Conservation (phyloP, 2,888 invertebrate species). For the Chesias legatella region DNA sequence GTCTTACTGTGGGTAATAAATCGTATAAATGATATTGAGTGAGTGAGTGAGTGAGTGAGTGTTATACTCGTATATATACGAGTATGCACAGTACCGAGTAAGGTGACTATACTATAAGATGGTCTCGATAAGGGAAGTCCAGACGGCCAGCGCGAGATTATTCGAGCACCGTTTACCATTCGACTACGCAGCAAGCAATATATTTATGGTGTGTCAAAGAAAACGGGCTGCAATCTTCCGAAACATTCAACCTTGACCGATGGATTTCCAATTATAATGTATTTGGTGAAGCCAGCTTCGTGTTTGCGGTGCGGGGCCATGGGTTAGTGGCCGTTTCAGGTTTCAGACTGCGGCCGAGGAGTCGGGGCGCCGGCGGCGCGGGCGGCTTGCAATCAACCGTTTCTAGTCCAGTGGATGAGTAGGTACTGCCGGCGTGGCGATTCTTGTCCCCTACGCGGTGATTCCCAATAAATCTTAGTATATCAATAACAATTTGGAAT, state of each 20-base stretch:
- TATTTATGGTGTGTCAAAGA: conserved; percentile 10
- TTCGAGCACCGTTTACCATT: too few species aligned
- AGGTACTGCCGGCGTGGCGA: conserved; percentile 20
- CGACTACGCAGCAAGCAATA: too few species aligned
- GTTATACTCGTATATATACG: too few species aligned
- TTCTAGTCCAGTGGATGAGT: conserved; percentile 43
- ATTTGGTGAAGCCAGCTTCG: conserved; percentile 26
- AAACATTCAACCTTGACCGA: conserved; percentile 19
- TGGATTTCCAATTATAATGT: conserved; percentile 22
- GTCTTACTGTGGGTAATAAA: too few species aligned
- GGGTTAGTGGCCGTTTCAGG: conserved; percentile 37
- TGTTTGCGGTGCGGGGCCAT: conserved; percentile 34
- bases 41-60: too few species aligned
- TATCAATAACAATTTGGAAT: too few species aligned
- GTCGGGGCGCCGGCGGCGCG: conserved; percentile 54
- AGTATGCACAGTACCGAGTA: too few species aligned
- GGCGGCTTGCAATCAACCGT: conserved; percentile 48
- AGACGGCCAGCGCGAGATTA: too few species aligned
- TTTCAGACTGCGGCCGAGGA: conserved; percentile 66
- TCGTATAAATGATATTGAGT: too few species aligned
- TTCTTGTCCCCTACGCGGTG: conserved; percentile 11
- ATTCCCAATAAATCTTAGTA: not conserved
- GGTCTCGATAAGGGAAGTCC: too few species aligned
- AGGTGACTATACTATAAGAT: too few species aligned
- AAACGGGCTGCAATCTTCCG: conserved; percentile 14